Evolutionary conservation across 2,888 invertebrate species (phyloP).

Genomic region (Mythimna pallens): DNA sequence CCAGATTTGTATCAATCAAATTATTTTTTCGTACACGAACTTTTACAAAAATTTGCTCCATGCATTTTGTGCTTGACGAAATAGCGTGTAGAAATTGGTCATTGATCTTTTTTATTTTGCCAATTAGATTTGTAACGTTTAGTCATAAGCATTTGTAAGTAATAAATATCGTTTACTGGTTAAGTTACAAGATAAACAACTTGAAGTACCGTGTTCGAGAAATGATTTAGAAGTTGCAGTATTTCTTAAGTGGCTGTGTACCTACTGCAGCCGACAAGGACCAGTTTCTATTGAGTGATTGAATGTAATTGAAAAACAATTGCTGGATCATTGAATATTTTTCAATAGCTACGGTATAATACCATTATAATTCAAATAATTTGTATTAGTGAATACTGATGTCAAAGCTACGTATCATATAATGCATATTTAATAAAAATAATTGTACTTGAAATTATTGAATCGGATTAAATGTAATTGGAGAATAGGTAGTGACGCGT

Average conservation of each 20-base stretch:
- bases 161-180: constrained; percentile 18
- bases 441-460: constrained; percentile 38
- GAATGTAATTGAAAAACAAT: constrained; percentile 47
- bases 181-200: constrained; percentile 16
- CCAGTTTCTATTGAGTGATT: constrained; percentile 33
- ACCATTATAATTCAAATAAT: background rate
- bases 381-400: background rate
- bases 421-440: constrained; percentile 20
- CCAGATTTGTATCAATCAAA: constrained; percentile 49
- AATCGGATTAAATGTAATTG: constrained; percentile 57
- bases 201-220: constrained; percentile 10
- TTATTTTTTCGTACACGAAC: constrained; percentile 27
- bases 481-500: constrained; percentile 77
- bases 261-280: constrained; percentile 16
- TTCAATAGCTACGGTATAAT: background rate
- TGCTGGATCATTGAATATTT: constrained; percentile 11
- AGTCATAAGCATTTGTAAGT: constrained; percentile 11
- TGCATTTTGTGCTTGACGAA: constrained; percentile 20
- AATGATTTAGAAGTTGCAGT: constrained; percentile 20
- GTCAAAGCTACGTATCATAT: background rate
- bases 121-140: constrained; percentile 16
- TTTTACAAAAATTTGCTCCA: constrained; percentile 23
- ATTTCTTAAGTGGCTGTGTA: constrained; percentile 22
- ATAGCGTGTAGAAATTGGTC: constrained; percentile 27
- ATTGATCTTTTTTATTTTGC: constrained; percentile 43